Evolutionary conservation across 2,888 invertebrate species (phyloP).

Genomic region (Drosophila lutescens): DNA sequence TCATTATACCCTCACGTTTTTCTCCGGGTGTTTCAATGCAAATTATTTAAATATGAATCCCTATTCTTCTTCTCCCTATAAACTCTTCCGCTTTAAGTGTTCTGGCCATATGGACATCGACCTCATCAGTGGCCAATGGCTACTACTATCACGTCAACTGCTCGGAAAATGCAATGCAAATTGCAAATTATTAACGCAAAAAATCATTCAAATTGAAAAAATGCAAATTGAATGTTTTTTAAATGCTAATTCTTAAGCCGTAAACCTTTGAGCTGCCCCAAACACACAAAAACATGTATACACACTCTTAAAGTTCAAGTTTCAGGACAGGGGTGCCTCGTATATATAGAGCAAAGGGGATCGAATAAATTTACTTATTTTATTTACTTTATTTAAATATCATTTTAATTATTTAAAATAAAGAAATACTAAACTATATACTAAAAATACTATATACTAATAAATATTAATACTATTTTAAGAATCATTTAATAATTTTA

Average conservation of each 20-base stretch:
- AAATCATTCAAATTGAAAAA: constrained; percentile 70
- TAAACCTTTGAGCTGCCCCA: constrained; percentile 22
- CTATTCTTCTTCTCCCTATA: not conserved
- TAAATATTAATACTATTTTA: too few species aligned
- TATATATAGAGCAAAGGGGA: not conserved
- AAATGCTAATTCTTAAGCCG: constrained; percentile 67
- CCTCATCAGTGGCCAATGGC: constrained; percentile 26
- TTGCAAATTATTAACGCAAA: constrained; percentile 69
- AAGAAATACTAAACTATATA: too few species aligned
- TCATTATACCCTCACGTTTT: too few species aligned
- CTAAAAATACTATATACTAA: too few species aligned
- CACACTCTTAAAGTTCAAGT: not conserved
- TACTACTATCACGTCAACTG: constrained; percentile 3
- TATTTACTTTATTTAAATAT: too few species aligned
- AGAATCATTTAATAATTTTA: too few species aligned
- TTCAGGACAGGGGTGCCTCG: not conserved
- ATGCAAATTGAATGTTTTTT: constrained; percentile 73
- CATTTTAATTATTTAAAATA: too few species aligned
- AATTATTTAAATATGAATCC: not conserved
- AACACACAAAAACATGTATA: not conserved
- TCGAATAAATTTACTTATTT: too few species aligned
- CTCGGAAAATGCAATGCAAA: constrained; percentile 61
- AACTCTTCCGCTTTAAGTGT: not conserved
- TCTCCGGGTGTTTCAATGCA: not conserved
- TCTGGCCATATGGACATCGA: constrained; percentile 32